Conservation (phyloP, 2,888 invertebrate genomes). For the Ectropis crepuscularia region DNA sequence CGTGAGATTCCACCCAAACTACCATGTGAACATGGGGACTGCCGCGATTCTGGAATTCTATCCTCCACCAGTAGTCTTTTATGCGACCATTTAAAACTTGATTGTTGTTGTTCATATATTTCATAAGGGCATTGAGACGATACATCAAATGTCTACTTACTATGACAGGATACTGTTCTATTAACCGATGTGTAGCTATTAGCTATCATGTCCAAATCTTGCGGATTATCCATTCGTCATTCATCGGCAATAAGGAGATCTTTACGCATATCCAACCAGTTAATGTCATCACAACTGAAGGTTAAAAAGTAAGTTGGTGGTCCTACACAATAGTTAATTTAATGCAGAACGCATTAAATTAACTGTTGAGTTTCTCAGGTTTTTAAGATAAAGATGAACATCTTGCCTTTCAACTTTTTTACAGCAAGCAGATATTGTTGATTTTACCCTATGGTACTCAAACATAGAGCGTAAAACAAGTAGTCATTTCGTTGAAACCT, state of each 20-base stretch:
- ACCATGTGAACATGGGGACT: conserved; percentile 9
- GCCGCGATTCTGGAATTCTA: background rate
- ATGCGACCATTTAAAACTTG: background rate
- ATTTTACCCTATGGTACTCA: conserved; percentile 1
- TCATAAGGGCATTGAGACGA: conserved; percentile 3
- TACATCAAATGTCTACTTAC: conserved; percentile 2
- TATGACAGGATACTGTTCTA: conserved; percentile 3
- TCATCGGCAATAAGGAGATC: background rate
- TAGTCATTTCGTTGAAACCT: conserved; percentile 11
- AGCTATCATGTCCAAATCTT: background rate
- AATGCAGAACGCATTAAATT: conserved; percentile 1
- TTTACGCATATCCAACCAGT: background rate
- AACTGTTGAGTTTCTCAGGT: conserved; percentile 1
- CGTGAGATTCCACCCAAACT: background rate
- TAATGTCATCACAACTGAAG: background rate
- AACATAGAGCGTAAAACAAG: conserved; percentile 7
- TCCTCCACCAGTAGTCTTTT: background rate
- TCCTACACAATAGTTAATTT: conserved; percentile 1
- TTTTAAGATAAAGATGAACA: conserved; percentile 1
- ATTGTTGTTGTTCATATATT: background rate
- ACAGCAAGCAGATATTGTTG: background rate
- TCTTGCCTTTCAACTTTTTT: background rate
- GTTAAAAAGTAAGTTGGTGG: conserved; percentile 3
- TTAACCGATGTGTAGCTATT: background rate
- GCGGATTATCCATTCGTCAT: too few relatives aligned